Evolutionary conservation across 2,888 invertebrate species (phyloP), one percentile per base, ranked within the genome.

Genomic region (Gasteruption jaculator): DNA sequence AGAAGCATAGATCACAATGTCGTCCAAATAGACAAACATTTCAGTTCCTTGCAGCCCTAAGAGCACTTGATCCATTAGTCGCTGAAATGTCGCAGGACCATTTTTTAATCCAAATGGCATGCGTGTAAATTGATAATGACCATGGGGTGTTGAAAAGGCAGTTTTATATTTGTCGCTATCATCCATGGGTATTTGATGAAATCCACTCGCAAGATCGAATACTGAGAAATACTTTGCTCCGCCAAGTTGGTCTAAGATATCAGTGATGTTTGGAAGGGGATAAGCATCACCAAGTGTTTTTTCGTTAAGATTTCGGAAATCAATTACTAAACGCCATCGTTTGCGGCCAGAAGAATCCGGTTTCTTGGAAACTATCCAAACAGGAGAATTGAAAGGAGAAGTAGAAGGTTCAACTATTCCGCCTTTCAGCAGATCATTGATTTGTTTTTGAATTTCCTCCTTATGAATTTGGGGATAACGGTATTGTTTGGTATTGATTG

Each of bases 101-200:
- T 25, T 26, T 35, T 52, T 52, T 3, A 66, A 38, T 0, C 63
- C 63, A 49, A 65, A n/a, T n/a, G n/a, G n/a, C n/a, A n/a, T n/a
- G n/a, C n/a, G n/a, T n/a, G n/a, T n/a, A n/a, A n/a, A n/a, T n/a
- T n/a, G n/a, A n/a, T n/a, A n/a, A n/a, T n/a, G n/a, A n/a, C n/a
- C n/a, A n/a, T n/a, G n/a, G 31, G 31, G 3, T 1, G 31, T 4
- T 6, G 14, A 31, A 15, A 31, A 31, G 2, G 16, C 31, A 3
- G 31, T 31, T 16, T 31, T 31, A 3, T 10, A 3, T 4, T 2
- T n/a, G 4, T 31, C 31, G 2, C 2, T 31, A 10, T 31, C 31
- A 3, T 3, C 4, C 31, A 31, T 31, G 3, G 31, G 31, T 3
- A 31, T 12, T 18, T 31, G 31, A 4, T 31, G 31, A n/a, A 31